Evolutionary conservation across 2,888 invertebrate genomes (phyloP).

Genomic region (Drosophila robusta): DNA sequence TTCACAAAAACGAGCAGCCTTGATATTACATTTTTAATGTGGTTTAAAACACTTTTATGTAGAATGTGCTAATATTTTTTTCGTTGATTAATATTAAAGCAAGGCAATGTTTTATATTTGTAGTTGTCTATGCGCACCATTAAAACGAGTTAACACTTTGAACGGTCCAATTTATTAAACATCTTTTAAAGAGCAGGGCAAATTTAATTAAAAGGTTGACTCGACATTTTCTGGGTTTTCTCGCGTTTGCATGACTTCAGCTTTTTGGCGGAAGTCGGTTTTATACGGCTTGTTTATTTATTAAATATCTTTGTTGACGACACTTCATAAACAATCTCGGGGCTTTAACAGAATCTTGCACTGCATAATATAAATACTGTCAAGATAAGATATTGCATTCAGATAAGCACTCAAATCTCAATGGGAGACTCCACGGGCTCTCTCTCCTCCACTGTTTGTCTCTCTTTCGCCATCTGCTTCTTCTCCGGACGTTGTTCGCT

Average conservation of each 20-base stretch:
- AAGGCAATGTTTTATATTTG: too few species aligned
- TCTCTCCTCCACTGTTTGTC: slow-evolving; percentile 19
- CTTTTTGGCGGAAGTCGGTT: slow-evolving; percentile 14
- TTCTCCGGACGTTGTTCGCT: slow-evolving; percentile 43
- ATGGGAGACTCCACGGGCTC: slow-evolving; percentile 70
- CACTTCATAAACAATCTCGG: slow-evolving; percentile 19
- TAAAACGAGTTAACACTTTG: not conserved
- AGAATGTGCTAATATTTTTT: too few species aligned
- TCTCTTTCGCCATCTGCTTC: slow-evolving; percentile 6
- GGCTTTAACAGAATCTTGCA: slow-evolving; percentile 18
- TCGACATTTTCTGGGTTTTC: not conserved
- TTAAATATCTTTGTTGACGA: slow-evolving; percentile 18
- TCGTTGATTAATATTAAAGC: too few species aligned
- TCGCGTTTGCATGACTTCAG: slow-evolving; percentile 1
- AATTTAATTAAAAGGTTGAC: not conserved
- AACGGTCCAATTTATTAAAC: not conserved
- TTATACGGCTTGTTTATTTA: slow-evolving; percentile 48
- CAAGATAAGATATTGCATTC: slow-evolving; percentile 57
- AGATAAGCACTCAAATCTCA: slow-evolving; percentile 61
- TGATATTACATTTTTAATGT: too few species aligned
- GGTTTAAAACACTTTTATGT: too few species aligned
- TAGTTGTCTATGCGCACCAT: too few species aligned
- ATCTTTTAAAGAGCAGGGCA: not conserved
- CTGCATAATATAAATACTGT: slow-evolving; percentile 59
- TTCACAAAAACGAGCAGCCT: too few species aligned